Percentiles rank a stretch among this genome's conserved stretches.
These are phyloP conservation scores for Ibidorhyncha struthersii DNA, from an alignment of 2,113 vertebrate species.

Conservation along the genomic window DNA sequence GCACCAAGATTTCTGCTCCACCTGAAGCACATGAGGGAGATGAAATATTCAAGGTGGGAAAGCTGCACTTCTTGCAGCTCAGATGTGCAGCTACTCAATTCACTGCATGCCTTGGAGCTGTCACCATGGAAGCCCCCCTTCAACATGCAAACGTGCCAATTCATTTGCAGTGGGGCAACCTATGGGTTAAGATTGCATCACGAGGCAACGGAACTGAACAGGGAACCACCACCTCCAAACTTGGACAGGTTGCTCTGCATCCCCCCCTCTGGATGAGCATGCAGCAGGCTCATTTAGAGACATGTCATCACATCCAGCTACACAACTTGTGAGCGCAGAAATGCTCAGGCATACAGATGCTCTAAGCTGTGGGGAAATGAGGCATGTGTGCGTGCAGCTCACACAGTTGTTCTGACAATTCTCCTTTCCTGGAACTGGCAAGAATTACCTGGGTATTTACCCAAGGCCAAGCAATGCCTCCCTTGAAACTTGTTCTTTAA, in stretches of 20 bases:
- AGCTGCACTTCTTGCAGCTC: not conserved
- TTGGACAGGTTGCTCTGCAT: not conserved
- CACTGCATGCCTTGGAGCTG: not conserved
- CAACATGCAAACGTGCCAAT: not conserved
- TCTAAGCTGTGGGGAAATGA: not conserved
- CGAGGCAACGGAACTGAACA: fast-evolving
- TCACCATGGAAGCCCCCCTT: not conserved
- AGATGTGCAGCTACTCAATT: not conserved
- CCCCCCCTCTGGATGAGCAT: not conserved
- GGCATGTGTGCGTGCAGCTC: fast-evolving
- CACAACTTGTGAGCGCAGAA: not conserved
- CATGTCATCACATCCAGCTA: not conserved
- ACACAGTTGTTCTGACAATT: not conserved
- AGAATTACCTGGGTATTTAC: not conserved
- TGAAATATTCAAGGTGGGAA: not conserved
- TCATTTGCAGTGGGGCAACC: not conserved
- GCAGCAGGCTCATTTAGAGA: not conserved
- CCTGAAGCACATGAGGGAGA: not conserved
- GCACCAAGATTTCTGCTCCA: not conserved
- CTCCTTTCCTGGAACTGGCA: not conserved
- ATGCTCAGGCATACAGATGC: not conserved
- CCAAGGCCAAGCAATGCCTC: not conserved
- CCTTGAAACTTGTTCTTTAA: not conserved
- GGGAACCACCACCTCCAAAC: not conserved
- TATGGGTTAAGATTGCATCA: not conserved